These are phyloP conservation scores for Pterobdella sp. DNA, from an alignment of 2,888 invertebrate genomes.

Conservation along the genomic window DNA sequence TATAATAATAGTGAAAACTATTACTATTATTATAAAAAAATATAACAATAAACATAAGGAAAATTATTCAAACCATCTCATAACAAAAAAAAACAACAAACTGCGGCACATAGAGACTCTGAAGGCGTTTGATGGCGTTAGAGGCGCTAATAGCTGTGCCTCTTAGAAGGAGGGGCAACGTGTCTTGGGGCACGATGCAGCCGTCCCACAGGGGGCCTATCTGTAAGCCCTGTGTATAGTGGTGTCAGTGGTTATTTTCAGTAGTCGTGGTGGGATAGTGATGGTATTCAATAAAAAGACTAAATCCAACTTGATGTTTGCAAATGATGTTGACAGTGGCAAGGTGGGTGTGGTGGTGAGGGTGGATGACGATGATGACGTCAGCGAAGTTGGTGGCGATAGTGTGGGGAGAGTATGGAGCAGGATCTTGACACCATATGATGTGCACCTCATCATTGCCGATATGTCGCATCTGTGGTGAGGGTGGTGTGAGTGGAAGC, in stretches of 20 bases:
- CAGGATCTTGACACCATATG: slow-evolving; percentile 94
- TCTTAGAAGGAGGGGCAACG: neutral
- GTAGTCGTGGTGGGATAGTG: neutral
- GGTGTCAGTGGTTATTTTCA: too few relatives aligned
- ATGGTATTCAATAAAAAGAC: too few relatives aligned
- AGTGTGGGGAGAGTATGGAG: slow-evolving; percentile 89
- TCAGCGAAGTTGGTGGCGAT: slow-evolving; percentile 99
- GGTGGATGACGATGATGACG: slow-evolving; percentile 91
- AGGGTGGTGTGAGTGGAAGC: neutral
- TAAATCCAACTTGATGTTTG: neutral
- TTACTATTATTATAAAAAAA: too few relatives aligned
- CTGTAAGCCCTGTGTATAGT: neutral
- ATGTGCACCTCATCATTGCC: slow-evolving; percentile 98
- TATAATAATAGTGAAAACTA: too few relatives aligned
- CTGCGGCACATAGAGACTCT: neutral
- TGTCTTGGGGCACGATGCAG: neutral
- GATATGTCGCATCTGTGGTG: slow-evolving; percentile 73
- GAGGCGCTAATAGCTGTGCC: neutral
- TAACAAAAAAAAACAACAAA: neutral
- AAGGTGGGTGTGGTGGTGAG: slow-evolving; percentile 49
- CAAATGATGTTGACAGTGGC: neutral
- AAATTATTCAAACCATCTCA: neutral
- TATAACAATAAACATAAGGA: too few relatives aligned
- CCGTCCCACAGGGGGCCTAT: neutral
- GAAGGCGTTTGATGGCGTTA: neutral